A percentile compares a stretch with the other conserved stretches of the same genome.
Evolutionary conservation across 2,797 vertebrate genomes (phyloP).

Genomic region (Silurus aristotelis): DNA sequence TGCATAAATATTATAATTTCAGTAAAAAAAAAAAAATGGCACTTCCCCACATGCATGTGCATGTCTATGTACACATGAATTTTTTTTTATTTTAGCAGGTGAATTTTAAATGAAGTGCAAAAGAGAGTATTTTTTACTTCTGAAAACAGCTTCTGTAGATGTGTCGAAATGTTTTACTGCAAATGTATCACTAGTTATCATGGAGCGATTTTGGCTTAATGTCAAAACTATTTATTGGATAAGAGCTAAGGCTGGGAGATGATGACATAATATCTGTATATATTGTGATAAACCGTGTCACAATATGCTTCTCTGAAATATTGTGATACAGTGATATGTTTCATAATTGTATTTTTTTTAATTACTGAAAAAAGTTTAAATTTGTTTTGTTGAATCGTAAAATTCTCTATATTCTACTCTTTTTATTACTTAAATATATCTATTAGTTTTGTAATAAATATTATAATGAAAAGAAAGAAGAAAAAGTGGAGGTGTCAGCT

Average conservation of each 20-base stretch:
- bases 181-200: not conserved
- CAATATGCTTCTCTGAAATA: too few relatives aligned
- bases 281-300: not conserved
- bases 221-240: not conserved
- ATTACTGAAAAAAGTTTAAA: not conserved
- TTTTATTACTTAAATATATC: too few relatives aligned
- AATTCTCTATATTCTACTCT: too few relatives aligned
- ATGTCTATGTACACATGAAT: not conserved
- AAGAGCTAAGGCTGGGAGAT: not conserved
- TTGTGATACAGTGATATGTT: too few relatives aligned
- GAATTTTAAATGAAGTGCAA: not conserved
- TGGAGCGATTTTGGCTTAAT: not conserved
- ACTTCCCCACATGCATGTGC: not conserved
- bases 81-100: not conserved
- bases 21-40: not conserved
- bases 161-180: not conserved
- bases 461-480: too few relatives aligned
- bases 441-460: too few relatives aligned
- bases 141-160: not conserved
- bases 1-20: not conserved
- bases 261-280: not conserved
- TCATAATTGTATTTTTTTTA: too few relatives aligned
- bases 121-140: not conserved
- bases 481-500: too few relatives aligned
- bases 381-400: too few relatives aligned